Percentiles rank a stretch among this genome's conserved stretches.
Conservation (phyloP, 2,797 vertebrate species). For the Austrolebias charrua region DNA sequence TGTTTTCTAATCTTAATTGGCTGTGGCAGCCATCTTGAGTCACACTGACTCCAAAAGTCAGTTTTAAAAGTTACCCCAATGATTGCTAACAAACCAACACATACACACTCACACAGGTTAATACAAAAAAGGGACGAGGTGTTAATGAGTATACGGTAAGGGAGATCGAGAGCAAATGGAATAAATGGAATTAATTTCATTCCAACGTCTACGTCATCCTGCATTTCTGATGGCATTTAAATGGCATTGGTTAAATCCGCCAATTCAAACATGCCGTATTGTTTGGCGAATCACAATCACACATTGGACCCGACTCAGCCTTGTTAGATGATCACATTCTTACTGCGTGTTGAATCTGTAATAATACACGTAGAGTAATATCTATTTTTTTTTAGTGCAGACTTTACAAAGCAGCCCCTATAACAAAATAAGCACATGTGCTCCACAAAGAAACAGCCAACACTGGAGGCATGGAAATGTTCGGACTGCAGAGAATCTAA, state of each 20-base stretch:
- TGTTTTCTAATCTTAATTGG: no score
- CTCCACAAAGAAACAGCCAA: conserved; percentile 8
- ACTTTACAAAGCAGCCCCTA: conserved; percentile 18
- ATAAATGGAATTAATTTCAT: conserved; percentile 8
- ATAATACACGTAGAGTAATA: conserved; percentile 11
- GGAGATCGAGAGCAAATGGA: conserved; percentile 2
- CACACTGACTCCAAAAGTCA: no score
- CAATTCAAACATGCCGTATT: conserved; percentile 16
- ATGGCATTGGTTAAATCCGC: conserved; percentile 11
- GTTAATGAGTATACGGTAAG: background rate
- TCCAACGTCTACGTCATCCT: conserved; percentile 9
- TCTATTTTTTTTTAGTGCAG: conserved; percentile 6
- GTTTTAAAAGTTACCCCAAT: no score
- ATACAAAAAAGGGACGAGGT: conserved; percentile 9
- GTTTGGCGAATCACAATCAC: conserved; percentile 12
- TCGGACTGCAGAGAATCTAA: conserved; percentile 19
- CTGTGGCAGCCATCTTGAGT: no score
- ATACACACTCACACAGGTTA: conserved; percentile 9
- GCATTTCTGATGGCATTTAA: conserved; percentile 3
- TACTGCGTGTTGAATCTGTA: conserved; percentile 8
- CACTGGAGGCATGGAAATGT: conserved; percentile 14
- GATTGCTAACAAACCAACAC: background rate
- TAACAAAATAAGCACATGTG: conserved; percentile 42
- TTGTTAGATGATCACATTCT: background rate
- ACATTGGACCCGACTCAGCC: background rate